Evolutionary conservation across 1,140 invertebrate species (phyloP).

Genomic region (Sminthurinus signatus): DNA sequence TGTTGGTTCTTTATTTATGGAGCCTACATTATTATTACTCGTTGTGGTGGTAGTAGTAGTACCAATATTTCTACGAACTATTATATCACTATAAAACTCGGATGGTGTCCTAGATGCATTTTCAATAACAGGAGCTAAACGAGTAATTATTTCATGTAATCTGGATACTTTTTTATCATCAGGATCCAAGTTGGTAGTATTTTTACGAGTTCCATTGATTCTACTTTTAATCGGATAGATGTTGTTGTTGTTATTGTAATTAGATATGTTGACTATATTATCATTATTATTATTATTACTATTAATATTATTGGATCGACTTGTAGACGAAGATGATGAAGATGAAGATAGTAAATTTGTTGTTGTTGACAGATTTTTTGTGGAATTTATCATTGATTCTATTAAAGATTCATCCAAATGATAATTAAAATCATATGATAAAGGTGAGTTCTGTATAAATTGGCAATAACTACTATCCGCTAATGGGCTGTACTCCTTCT

Average conservation of each 20-base stretch:
- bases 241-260: not conserved
- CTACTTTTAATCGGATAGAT: not conserved
- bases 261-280: not conserved
- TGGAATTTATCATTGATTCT: not conserved
- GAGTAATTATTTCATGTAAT: not conserved
- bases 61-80: not conserved
- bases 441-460: constrained; percentile 6
- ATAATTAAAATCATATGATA: constrained; percentile 18
- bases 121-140: constrained; percentile 1
- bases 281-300: no score
- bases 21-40: not conserved
- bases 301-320: no score
- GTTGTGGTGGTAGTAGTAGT: not conserved
- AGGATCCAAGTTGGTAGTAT: not conserved
- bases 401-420: constrained; percentile 18
- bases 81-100: constrained; percentile 5
- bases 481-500: constrained; percentile 21
- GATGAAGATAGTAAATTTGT: no score
- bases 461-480: constrained; percentile 5
- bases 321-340: no score
- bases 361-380: not conserved
- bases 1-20: no score
- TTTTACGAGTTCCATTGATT: constrained; percentile 1
- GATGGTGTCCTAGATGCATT: constrained; percentile 4
- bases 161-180: not conserved